Base-by-base conservation (phyloP, 2,797 vertebrate genomes). In the Falco rusticolus region DNA sequence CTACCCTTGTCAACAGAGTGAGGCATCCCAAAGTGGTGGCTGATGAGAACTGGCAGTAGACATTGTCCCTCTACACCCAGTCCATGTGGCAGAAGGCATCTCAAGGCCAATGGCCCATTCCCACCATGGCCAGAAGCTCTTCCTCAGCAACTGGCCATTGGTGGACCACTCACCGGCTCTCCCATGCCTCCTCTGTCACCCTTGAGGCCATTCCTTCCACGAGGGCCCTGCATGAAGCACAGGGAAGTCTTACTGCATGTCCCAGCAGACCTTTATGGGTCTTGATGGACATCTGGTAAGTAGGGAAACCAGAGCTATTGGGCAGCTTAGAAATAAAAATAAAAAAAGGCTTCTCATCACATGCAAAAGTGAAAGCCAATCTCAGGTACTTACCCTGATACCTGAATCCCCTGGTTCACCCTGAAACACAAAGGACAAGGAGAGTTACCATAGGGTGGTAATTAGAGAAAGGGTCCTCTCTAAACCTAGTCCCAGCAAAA, bases 161-260 rank as follows among this genome's bases (percentile, higher is more conserved):
- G 12, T 10, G 72, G 56, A 29, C 15, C 17, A 96, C 99, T 99
- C 97, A 99, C 99, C 83, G 95, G 94, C 92, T 95, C 97, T 87
- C 99, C 99, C 0, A 54, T 9, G 26, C 97, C 98, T 88, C 99
- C 99, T 95, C 97, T 98, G 95, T 99, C 98, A 87, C 99, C 99
- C 96, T 98, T 99, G 61, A 91, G 54, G 64, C 99, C 99, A 8
- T 86, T 97, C 84, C 98, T 99, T 50, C 99, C 99, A 51, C 98
- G 98, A 69, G 98, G 98, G 76, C 99, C 99, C 99, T 99, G 97
- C 33, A 79, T 0, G 59, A 66, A 78, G 61, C 56, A 97, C 51
- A 84, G 43, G 2, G 89, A 11, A 50, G 0, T 37, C 48, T 70
- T 39, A 94, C 10, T 8, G 41, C 16, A 3, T 19, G 57, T 65